Percentiles rank a stretch among this genome's conserved stretches.
These are phyloP conservation scores for Drosophila aldrichi DNA, from an alignment of 2,888 invertebrate species.

Conservation along the genomic window DNA sequence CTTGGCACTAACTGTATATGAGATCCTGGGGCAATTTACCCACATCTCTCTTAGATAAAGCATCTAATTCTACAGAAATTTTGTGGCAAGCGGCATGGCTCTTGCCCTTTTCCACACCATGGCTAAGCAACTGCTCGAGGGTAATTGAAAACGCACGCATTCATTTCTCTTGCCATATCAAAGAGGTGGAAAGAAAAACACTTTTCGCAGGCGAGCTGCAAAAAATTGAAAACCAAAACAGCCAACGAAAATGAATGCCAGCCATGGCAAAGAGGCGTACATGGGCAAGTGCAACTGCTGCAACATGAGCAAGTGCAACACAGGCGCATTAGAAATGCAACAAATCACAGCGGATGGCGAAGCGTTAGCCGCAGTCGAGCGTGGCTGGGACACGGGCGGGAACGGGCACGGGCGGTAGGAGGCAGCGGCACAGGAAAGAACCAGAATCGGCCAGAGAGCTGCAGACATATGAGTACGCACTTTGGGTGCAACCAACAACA, in stretches of 20 bases:
- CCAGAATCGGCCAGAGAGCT: slow-evolving; percentile 47
- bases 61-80: slow-evolving; percentile 38
- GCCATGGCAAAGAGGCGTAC: slow-evolving; percentile 37
- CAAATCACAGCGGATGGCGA: slow-evolving; percentile 67
- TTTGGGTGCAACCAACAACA: slow-evolving; percentile 71
- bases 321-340: slow-evolving; percentile 77
- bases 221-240: slow-evolving; percentile 69
- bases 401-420: slow-evolving; percentile 50
- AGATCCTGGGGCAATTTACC: slow-evolving; percentile 43
- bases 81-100: slow-evolving; percentile 40
- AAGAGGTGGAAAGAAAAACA: slow-evolving; percentile 30
- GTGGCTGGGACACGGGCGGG: slow-evolving; percentile 28
- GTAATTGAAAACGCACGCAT: slow-evolving; percentile 73
- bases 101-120: slow-evolving; percentile 52
- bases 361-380: slow-evolving; percentile 48
- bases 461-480: slow-evolving; percentile 69
- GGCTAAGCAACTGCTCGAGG: slow-evolving; percentile 49
- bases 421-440: slow-evolving; percentile 52
- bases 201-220: slow-evolving; percentile 49
- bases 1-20: slow-evolving; percentile 33
- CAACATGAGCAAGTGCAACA: slow-evolving; percentile 71
- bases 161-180: slow-evolving; percentile 31
- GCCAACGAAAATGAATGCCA: slow-evolving; percentile 64
- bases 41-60: slow-evolving; percentile 33
- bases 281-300: slow-evolving; percentile 59